Evolutionary conservation across 2,113 vertebrate species (phyloP).

Genomic region (Myanophis thanlyinensis): DNA sequence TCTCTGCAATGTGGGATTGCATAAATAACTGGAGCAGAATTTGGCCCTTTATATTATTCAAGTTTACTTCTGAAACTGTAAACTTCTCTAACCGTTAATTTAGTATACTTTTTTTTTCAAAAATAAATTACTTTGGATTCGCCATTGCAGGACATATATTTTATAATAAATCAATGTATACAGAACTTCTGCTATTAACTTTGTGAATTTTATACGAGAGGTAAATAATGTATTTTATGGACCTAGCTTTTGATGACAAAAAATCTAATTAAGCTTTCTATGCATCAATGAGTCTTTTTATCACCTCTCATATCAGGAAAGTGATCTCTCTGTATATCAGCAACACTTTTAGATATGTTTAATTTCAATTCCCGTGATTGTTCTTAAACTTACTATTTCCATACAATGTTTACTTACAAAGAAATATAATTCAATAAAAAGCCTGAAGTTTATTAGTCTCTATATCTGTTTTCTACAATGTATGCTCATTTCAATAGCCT

Average conservation of each 20-base stretch:
- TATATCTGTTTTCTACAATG: slow-evolving; percentile 78
- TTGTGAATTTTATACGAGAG: slow-evolving; percentile 18
- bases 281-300: slow-evolving; percentile 8
- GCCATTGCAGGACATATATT: slow-evolving; percentile 59
- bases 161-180: slow-evolving; percentile 62
- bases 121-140: slow-evolving; percentile 64
- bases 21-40: slow-evolving; percentile 51
- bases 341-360: slow-evolving; percentile 54
- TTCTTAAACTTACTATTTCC: slow-evolving; percentile 58
- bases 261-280: slow-evolving; percentile 14
- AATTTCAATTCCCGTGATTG: slow-evolving; percentile 68
- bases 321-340: neutral
- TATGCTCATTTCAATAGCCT: slow-evolving; percentile 77
- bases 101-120: slow-evolving; percentile 55
- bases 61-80: slow-evolving; percentile 62
- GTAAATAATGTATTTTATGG: slow-evolving; percentile 21
- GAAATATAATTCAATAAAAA: slow-evolving; percentile 78
- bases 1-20: slow-evolving; percentile 45
- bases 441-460: slow-evolving; percentile 77
- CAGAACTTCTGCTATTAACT: slow-evolving; percentile 65
- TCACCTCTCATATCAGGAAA: neutral
- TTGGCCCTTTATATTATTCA: slow-evolving; percentile 57
- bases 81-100: slow-evolving; percentile 66
- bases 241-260: slow-evolving; percentile 20
- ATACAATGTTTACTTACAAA: slow-evolving; percentile 64